Evolutionary conservation across 2,888 invertebrate species (phyloP).

Genomic region (Pseudococcus jackbeardsleyi): DNA sequence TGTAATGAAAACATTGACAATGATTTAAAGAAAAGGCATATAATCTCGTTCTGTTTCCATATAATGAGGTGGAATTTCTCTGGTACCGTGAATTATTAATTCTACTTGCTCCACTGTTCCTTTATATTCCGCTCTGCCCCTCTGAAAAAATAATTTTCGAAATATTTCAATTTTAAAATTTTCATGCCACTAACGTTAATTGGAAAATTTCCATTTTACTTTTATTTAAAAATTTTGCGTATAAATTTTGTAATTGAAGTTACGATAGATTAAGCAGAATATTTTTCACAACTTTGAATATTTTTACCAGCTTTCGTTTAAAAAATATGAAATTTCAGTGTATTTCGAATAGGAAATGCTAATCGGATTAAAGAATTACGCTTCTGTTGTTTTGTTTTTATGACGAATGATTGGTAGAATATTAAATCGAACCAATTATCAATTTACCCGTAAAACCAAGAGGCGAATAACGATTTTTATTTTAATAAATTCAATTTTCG

Average conservation of each 20-base stretch:
- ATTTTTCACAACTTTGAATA: background rate
- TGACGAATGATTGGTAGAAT: constrained; percentile 17
- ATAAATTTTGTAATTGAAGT: background rate
- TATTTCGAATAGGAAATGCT: constrained; percentile 1
- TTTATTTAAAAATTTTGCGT: background rate
- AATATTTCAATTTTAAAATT: too few species aligned
- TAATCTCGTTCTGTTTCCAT: constrained; percentile 5
- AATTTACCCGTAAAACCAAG: background rate
- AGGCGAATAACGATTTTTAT: background rate
- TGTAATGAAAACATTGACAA: background rate
- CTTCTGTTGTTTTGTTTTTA: background rate
- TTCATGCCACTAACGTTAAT: background rate
- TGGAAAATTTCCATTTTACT: background rate
- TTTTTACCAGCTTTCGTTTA: background rate
- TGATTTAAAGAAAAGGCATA: background rate
- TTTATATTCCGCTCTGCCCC: constrained; percentile 70
- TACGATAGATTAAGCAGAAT: background rate
- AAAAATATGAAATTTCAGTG: background rate
- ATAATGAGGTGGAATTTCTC: constrained; percentile 76
- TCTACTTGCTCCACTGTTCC: constrained; percentile 75
- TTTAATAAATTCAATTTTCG: background rate
- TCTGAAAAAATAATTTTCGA: constrained; percentile 38
- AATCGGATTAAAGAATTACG: constrained; percentile 40
- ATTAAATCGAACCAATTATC: background rate
- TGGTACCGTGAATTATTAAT: constrained; percentile 82